Conservation (phyloP, 2,113 vertebrate species). For the Passer domesticus region DNA sequence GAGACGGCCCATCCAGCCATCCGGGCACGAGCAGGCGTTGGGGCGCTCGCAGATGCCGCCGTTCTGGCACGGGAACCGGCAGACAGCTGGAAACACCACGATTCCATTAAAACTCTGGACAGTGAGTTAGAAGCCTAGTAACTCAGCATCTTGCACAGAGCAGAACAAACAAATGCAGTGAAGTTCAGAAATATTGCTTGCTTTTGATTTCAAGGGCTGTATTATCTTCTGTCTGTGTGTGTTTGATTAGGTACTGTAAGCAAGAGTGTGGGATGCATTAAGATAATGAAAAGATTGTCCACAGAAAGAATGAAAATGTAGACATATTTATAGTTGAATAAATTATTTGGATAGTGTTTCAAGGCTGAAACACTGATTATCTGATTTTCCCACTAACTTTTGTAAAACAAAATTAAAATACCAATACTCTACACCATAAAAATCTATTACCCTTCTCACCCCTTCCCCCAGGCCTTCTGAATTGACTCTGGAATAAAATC, state of each 20-base stretch:
- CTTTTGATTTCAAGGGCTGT: not conserved
- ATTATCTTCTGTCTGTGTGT: not conserved
- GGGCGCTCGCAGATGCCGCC: slow-evolving; percentile 92
- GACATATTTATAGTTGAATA: not conserved
- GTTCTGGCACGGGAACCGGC: slow-evolving; percentile 93
- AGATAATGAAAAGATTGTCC: not conserved
- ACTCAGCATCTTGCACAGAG: not conserved
- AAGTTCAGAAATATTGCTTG: not conserved
- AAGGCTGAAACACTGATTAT: not conserved
- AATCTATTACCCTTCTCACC: not conserved
- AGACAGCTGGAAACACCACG: slow-evolving; percentile 80
- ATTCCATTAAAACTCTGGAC: not conserved
- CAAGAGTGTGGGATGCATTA: not conserved
- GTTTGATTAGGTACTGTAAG: not conserved
- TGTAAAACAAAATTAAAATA: not conserved
- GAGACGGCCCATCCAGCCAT: slow-evolving; percentile 96
- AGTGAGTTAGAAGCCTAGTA: not conserved
- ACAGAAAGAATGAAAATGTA: not conserved
- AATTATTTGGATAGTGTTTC: not conserved
- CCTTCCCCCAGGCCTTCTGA: not conserved
- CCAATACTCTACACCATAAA: not conserved
- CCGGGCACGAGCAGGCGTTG: slow-evolving; percentile 89
- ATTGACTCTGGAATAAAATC: not conserved
- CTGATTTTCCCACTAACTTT: not conserved
- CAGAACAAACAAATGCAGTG: not conserved